Evolutionary conservation across 2,888 invertebrate genomes (phyloP), one percentile per base, ranked within the genome.

Genomic region (Yponomeuta cagnagella): DNA sequence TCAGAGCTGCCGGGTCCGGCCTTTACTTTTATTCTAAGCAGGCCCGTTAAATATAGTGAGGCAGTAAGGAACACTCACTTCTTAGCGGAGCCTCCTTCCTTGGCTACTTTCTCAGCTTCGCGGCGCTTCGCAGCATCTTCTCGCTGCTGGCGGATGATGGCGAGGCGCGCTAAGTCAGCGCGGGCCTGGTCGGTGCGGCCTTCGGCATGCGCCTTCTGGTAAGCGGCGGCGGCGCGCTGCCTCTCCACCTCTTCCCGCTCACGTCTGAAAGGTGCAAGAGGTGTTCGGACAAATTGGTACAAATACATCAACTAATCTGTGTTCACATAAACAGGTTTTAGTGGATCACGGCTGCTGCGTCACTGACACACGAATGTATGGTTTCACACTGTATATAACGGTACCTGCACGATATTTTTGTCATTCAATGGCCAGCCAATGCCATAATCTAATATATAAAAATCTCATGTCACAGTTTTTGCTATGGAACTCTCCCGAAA

Each of bases 151-250:
- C 96, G 95, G 77, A 99, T 97, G 77, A 99, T 96, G 3, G 98
- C 98, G 78, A 99, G 93, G 71, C 99, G 93, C 5, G 98, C 99
- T 69, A 99, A 92, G 90, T 99, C 99, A 0, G 98, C 97, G 71
- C 97, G 94, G 0, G 99, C 99, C 83, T 99, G 98, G 37, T 98
- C 98, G 0, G 99, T 99, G 87, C 98, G 98, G 65, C 99, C 99
- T 76, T 97, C 97, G 0, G 97, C 97, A 80, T 99, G 99, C 66
- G 98, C 90, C 82, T 97, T 97, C 82, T 97, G 97, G 87, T 99
- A 99, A 74, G 97, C 96, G 3, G 96, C 96, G 73, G 96, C 96
- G 0, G 98, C 98, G 77, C 95, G 95, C 83, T 98, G 98, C 81
- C 96, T 96, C 83, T 98, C 98, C 70, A 99, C 92, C 86, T 98